Percentiles rank a stretch among this genome's conserved stretches.
Evolutionary conservation across 2,888 invertebrate species (phyloP).

Genomic region (Diploptera punctata): DNA sequence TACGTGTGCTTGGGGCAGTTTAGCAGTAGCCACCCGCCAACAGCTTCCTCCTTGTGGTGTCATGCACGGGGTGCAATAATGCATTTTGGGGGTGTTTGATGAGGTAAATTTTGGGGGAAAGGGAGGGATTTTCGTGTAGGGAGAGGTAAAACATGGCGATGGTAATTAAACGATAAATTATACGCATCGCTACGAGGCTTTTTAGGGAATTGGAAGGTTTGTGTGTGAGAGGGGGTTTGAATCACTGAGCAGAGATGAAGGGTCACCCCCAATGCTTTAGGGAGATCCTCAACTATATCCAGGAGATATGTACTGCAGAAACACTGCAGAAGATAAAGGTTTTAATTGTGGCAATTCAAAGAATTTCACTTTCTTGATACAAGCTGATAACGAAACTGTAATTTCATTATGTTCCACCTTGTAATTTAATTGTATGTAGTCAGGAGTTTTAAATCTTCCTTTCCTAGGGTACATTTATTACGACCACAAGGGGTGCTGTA

Average conservation of each 20-base stretch:
- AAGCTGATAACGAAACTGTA: too few species aligned
- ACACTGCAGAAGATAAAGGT: too few species aligned
- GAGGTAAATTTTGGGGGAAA: not conserved
- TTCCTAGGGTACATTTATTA: too few species aligned
- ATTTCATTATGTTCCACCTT: too few species aligned
- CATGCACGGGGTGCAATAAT: conserved; percentile 18
- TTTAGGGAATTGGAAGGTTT: conserved; percentile 39
- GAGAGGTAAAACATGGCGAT: conserved; percentile 39
- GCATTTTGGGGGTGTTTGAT: conserved; percentile 14
- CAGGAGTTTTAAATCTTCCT: too few species aligned
- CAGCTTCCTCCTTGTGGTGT: conserved; percentile 15
- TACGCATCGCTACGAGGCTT: conserved; percentile 35
- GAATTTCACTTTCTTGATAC: not conserved
- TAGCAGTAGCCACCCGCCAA: conserved; percentile 19
- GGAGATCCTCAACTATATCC: not conserved
- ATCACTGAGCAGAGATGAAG: conserved; percentile 35
- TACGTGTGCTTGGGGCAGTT: conserved; percentile 14
- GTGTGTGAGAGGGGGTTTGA: not conserved
- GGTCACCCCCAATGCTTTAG: conserved; percentile 29
- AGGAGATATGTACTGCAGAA: conserved; percentile 5
- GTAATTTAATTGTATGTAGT: too few species aligned
- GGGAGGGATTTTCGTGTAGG: conserved; percentile 6
- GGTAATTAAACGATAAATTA: conserved; percentile 42
- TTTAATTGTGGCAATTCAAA: not conserved
- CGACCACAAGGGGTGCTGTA: too few species aligned